phyloP scores from a whole-genome alignment of 1,140 invertebrate genomes.

The Pseudobourletiella spinata region DNA sequence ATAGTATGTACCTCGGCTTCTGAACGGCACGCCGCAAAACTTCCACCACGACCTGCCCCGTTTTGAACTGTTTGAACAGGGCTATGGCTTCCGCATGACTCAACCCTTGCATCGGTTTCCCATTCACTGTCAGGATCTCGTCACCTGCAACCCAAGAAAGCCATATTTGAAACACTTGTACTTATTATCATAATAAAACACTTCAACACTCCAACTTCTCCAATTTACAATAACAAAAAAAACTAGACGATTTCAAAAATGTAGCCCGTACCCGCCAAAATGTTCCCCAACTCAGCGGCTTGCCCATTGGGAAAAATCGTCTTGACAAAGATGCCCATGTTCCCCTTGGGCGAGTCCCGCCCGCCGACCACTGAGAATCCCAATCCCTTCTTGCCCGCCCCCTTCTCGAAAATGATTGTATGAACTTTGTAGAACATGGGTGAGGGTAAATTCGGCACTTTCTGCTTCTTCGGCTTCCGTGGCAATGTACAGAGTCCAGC shows the following conservation, averaged over 20 bases:
- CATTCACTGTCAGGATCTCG: slow-evolving; percentile 85
- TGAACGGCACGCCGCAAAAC: slow-evolving; percentile 56
- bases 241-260: background rate
- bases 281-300: slow-evolving; percentile 64
- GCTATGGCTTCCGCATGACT: slow-evolving; percentile 80
- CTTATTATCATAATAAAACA: too few relatives aligned
- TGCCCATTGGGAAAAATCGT: slow-evolving; percentile 80
- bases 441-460: slow-evolving; percentile 5
- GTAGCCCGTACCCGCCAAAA: background rate
- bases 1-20: slow-evolving; percentile 24
- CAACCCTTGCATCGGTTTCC: slow-evolving; percentile 65
- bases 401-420: slow-evolving; percentile 63
- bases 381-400: slow-evolving; percentile 70
- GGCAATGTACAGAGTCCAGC: slow-evolving; percentile 30
- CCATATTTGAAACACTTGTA: too few relatives aligned
- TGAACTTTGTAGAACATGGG: slow-evolving; percentile 40
- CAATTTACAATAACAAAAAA: background rate
- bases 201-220: background rate
- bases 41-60: slow-evolving; percentile 71
- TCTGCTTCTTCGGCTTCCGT: slow-evolving; percentile 17
- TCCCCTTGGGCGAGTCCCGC: slow-evolving; percentile 73
- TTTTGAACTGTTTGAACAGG: slow-evolving; percentile 79
- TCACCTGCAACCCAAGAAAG: slow-evolving; percentile 57
- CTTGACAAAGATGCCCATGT: slow-evolving; percentile 83
- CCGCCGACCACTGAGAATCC: slow-evolving; percentile 89